Evolutionary conservation across 2,797 vertebrate species (phyloP).

Genomic region (Peromyscus aztecus): DNA sequence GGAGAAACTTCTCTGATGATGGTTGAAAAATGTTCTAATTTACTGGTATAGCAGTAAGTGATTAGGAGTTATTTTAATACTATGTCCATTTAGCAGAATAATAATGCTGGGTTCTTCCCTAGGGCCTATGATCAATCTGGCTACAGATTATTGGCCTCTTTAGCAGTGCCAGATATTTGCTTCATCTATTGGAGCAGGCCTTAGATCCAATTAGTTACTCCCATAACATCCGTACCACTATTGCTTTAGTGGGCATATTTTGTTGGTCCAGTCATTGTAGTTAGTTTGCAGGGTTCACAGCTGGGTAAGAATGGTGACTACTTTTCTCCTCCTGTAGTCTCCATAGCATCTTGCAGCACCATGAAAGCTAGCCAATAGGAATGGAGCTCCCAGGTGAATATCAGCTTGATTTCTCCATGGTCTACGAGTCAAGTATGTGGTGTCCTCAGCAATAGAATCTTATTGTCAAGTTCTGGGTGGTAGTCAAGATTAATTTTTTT

Average conservation of each 20-base stretch:
- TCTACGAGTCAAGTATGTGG: neutral
- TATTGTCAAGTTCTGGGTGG: neutral
- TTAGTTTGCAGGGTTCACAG: neutral
- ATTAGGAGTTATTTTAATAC: neutral
- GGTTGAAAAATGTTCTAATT: neutral
- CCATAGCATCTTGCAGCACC: too few relatives aligned
- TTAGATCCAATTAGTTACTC: neutral
- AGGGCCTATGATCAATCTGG: neutral
- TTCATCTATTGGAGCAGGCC: neutral
- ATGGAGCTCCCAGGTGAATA: neutral
- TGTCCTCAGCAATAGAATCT: neutral
- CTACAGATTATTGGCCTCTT: neutral
- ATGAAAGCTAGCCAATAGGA: neutral
- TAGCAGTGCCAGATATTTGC: neutral
- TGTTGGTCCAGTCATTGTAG: neutral
- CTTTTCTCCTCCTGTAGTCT: neutral
- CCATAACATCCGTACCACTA: neutral
- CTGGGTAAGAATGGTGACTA: neutral
- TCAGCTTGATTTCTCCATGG: neutral
- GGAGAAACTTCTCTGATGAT: neutral
- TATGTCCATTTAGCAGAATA: neutral
- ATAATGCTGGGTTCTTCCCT: neutral
- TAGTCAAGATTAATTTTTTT: neutral
- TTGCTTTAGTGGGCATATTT: neutral
- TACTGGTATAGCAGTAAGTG: neutral